Conservation (phyloP, 2,113 vertebrate genomes). For the Montifringilla adamsi region DNA sequence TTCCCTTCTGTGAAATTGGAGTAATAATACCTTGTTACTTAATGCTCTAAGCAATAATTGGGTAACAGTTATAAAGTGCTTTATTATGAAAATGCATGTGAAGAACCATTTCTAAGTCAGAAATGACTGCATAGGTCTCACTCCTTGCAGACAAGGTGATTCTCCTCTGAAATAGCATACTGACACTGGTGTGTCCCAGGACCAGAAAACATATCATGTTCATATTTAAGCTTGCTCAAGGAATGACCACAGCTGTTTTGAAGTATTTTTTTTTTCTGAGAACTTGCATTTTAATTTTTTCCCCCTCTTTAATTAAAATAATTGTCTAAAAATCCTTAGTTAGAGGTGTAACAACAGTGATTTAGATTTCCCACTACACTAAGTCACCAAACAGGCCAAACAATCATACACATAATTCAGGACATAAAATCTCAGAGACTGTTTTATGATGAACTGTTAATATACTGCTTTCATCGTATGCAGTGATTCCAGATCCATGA, state of each 20-base stretch:
- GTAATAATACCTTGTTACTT: slow-evolving; percentile 48
- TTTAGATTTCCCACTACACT: not conserved
- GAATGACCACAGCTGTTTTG: not conserved
- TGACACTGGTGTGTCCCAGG: not conserved
- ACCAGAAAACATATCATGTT: not conserved
- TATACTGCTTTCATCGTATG: not conserved
- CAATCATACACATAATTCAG: not conserved
- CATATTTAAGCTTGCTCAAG: not conserved
- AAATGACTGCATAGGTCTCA: not conserved
- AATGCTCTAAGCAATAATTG: slow-evolving; percentile 51
- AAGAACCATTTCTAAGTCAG: slow-evolving; percentile 9
- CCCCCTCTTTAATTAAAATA: not conserved
- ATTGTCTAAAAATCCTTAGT: not conserved
- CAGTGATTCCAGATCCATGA: not conserved
- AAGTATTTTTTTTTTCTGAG: not conserved
- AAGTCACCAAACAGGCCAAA: not conserved
- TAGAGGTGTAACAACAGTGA: not conserved
- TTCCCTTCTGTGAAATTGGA: slow-evolving; percentile 39
- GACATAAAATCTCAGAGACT: not conserved
- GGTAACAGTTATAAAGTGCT: slow-evolving; percentile 38
- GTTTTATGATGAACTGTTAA: slow-evolving; percentile 2
- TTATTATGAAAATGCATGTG: slow-evolving; percentile 37
- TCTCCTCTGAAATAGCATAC: not conserved
- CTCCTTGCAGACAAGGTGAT: not conserved
- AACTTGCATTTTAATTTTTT: not conserved